phyloP scores from a whole-genome alignment of 2,113 vertebrate genomes.

The Rhea pennata region DNA sequence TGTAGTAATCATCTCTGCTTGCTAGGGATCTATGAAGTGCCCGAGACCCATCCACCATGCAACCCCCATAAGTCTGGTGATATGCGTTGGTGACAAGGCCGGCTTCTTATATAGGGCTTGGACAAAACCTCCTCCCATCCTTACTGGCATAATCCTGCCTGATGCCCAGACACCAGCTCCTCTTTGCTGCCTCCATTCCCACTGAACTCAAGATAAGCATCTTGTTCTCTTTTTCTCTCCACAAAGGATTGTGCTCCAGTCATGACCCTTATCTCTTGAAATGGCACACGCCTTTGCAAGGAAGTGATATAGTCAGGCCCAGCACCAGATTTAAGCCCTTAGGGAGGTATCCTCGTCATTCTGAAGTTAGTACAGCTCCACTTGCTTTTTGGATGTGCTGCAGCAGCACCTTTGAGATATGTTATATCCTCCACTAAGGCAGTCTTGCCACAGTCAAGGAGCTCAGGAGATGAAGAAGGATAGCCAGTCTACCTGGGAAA shows the following conservation, averaged over 20 bases:
- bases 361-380: background rate
- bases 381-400: background rate
- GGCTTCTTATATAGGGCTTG: background rate
- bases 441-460: background rate
- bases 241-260: fast-evolving
- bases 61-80: background rate
- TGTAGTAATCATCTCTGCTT: background rate
- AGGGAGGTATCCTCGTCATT: background rate
- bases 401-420: background rate
- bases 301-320: background rate
- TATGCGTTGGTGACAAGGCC: background rate
- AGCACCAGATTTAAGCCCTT: background rate
- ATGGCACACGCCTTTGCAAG: background rate
- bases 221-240: background rate
- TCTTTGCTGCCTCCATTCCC: background rate
- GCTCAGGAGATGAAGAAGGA: background rate
- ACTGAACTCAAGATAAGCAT: background rate
- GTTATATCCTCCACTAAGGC: background rate
- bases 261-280: background rate
- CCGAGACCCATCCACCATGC: background rate
- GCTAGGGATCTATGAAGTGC: background rate
- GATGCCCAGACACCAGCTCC: background rate
- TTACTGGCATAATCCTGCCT: background rate
- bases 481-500: background rate
- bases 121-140: background rate